Percentiles rank a stretch among this genome's conserved stretches.
Conservation (phyloP, 2,113 vertebrate species). For the Malurus cyaneus region DNA sequence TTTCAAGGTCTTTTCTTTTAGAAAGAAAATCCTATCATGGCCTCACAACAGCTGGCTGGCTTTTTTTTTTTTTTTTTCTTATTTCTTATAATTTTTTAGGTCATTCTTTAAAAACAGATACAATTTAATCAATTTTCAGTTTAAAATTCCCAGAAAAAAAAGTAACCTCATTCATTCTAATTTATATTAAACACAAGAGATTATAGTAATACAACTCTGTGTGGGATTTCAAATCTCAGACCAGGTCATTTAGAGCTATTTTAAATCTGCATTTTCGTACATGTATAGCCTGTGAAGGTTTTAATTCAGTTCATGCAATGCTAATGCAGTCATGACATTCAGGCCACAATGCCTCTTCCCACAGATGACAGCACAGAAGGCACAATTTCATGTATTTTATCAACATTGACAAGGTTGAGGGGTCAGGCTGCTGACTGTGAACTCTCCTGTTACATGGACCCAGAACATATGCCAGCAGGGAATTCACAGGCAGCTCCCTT, state of each 20-base stretch:
- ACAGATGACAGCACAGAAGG: neutral
- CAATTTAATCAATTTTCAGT: neutral
- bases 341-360: neutral
- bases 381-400: neutral
- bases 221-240: constrained; percentile 20
- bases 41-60: neutral
- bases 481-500: constrained; percentile 4
- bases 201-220: neutral
- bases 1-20: neutral
- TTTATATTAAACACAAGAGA: constrained; percentile 9
- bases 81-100: neutral
- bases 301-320: neutral
- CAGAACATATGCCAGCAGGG: constrained; percentile 12
- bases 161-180: neutral
- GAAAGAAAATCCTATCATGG: neutral
- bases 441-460: neutral
- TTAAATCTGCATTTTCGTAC: neutral
- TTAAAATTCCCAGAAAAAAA: neutral
- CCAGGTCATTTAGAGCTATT: neutral
- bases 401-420: neutral
- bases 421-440: neutral
- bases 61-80: neutral
- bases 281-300: neutral
- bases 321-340: neutral
- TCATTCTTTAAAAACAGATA: neutral